Conservation (phyloP, 2,113 vertebrate species). For the Numenius arquata region DNA sequence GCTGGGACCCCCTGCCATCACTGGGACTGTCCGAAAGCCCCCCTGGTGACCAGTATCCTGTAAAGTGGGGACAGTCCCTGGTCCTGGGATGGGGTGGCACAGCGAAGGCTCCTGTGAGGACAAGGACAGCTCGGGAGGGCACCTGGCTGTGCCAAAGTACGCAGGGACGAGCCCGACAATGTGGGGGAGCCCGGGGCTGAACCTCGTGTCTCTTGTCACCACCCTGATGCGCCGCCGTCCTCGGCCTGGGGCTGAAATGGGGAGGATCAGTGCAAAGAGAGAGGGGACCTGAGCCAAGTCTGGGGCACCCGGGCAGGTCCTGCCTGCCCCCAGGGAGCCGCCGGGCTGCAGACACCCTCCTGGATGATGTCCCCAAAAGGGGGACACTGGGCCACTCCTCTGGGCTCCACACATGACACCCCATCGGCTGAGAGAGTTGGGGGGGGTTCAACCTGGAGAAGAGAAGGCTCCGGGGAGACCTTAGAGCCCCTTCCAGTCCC, state of each 20-base stretch:
- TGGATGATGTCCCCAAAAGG: accelerated
- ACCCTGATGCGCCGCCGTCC: accelerated
- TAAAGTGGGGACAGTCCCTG: accelerated
- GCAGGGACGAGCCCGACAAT: neutral
- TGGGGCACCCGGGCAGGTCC: neutral
- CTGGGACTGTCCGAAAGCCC: neutral
- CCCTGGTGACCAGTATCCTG: neutral
- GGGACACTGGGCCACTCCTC: neutral
- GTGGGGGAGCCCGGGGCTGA: neutral
- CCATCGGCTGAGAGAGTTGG: neutral
- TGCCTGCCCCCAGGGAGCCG: neutral
- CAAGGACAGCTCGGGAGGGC: neutral
- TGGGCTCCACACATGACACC: accelerated
- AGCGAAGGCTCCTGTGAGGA: accelerated
- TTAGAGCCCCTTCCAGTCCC: no score
- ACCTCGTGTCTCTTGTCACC: neutral
- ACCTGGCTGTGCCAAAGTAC: accelerated
- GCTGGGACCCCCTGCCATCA: neutral
- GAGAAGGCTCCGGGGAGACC: no score
- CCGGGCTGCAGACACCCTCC: neutral
- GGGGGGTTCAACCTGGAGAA: no score
- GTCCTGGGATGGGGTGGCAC: accelerated
- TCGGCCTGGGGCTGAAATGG: neutral
- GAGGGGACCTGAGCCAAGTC: neutral
- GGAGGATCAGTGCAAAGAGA: neutral